Percentiles rank a stretch among this genome's conserved stretches.
These are phyloP conservation scores for Lordiphosa clarofinis DNA, from an alignment of 1,140 invertebrate genomes.

Conservation along the genomic window DNA sequence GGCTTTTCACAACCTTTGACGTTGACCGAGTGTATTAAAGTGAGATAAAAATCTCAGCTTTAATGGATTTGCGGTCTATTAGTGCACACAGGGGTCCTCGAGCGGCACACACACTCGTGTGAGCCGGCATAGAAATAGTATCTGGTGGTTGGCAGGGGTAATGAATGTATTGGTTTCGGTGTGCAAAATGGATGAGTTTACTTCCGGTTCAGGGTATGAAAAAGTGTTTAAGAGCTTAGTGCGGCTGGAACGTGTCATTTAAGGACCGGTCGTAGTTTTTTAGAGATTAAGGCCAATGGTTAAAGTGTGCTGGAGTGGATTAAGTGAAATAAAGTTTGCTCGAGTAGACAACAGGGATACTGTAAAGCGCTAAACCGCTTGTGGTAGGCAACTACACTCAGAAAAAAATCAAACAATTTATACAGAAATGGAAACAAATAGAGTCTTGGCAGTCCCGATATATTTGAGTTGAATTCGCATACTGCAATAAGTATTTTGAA, in stretches of 20 bases:
- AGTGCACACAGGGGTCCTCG: slow-evolving; percentile 40
- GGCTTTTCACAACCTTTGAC: slow-evolving; percentile 59
- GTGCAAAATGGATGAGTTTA: slow-evolving; percentile 67
- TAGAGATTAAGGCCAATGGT: slow-evolving; percentile 24
- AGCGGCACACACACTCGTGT: slow-evolving; percentile 10
- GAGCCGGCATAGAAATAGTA: neutral
- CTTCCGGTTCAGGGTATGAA: slow-evolving; percentile 47
- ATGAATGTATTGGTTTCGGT: slow-evolving; percentile 69
- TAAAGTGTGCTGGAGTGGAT: slow-evolving; percentile 27
- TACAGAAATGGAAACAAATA: neutral
- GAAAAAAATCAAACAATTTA: neutral
- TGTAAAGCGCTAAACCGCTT: no score
- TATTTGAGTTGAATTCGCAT: no score
- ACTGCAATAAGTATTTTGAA: no score
- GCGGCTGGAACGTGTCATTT: slow-evolving; percentile 13
- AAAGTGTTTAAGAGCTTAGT: slow-evolving; percentile 51
- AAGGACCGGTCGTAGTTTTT: slow-evolving; percentile 21
- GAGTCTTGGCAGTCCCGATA: no score
- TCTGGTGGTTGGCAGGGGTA: slow-evolving; percentile 30
- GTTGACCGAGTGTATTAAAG: slow-evolving; percentile 76
- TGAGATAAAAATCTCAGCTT: slow-evolving; percentile 74
- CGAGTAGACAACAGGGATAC: no score
- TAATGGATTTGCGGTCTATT: slow-evolving; percentile 78
- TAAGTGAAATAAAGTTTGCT: slow-evolving; percentile 14
- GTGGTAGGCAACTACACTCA: slow-evolving; percentile 2